phyloP scores from a whole-genome alignment of 2,888 invertebrate genomes.

The Drosophila parthenogenetica region DNA sequence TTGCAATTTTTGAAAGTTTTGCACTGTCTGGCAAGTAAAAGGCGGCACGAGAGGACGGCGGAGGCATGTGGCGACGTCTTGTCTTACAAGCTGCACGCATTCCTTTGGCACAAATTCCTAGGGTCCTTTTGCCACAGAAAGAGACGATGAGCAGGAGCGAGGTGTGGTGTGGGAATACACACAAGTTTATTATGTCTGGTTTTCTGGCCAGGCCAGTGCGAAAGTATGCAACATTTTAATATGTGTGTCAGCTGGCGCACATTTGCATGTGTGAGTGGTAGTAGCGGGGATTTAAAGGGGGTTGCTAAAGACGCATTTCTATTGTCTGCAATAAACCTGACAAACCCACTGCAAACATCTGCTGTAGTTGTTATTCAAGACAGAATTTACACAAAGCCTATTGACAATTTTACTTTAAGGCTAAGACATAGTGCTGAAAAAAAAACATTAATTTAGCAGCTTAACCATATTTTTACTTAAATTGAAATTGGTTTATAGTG shows the following conservation, averaged over 20 bases:
- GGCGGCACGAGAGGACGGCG: background rate
- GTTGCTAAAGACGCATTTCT: background rate
- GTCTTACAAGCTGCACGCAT: constrained; percentile 71
- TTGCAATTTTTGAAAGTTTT: constrained; percentile 70
- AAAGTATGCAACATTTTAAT: constrained; percentile 79
- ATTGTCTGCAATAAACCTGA: constrained; percentile 69
- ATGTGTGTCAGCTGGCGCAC: constrained; percentile 71
- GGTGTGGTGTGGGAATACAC: constrained; percentile 1
- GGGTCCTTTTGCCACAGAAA: constrained; percentile 34
- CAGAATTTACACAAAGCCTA: constrained; percentile 47
- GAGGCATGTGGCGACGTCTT: constrained; percentile 49
- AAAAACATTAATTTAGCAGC: too few relatives aligned
- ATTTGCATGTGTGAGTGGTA: constrained; percentile 43
- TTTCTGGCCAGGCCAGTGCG: constrained; percentile 41
- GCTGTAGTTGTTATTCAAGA: constrained; percentile 57
- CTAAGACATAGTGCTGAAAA: too few relatives aligned
- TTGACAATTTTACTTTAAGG: too few relatives aligned
- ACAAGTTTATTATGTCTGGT: constrained; percentile 71
- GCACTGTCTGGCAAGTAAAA: constrained; percentile 42
- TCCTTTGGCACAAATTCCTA: constrained; percentile 66
- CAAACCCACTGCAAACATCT: constrained; percentile 58
- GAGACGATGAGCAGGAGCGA: background rate
- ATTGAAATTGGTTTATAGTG: too few relatives aligned
- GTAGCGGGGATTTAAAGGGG: background rate
- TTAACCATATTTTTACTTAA: too few relatives aligned